Conservation (phyloP, 2,888 invertebrate genomes). For the Notocelia uddmanniana region DNA sequence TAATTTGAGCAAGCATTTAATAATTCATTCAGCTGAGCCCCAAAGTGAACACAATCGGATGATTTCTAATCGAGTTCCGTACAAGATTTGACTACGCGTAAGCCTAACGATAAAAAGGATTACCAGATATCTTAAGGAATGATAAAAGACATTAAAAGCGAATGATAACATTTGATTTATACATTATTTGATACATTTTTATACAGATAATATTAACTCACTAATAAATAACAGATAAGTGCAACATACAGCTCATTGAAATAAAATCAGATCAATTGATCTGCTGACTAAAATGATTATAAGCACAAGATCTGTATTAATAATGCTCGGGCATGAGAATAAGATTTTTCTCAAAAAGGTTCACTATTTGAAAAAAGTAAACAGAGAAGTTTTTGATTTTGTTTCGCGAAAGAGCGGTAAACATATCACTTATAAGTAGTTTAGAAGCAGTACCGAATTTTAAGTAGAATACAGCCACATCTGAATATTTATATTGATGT, state of each 20-base stretch:
- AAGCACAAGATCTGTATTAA: background rate
- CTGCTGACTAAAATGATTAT: background rate
- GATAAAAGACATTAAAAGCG: constrained; percentile 74
- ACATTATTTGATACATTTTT: constrained; percentile 54
- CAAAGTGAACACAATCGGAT: background rate
- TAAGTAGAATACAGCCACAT: no score
- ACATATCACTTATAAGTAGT: no score
- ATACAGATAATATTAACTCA: background rate
- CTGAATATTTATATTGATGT: no score
- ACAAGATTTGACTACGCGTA: constrained; percentile 66
- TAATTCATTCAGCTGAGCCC: no score
- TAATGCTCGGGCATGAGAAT: no score
- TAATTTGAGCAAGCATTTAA: no score
- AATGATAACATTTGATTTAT: constrained; percentile 85
- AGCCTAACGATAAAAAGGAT: constrained; percentile 72
- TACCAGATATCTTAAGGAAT: constrained; percentile 70
- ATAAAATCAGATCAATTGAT: constrained; percentile 1
- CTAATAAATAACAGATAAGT: constrained; percentile 8
- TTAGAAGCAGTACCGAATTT: no score
- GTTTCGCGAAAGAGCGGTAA: no score
- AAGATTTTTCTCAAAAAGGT: no score
- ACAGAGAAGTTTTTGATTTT: no score
- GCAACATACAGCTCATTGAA: background rate
- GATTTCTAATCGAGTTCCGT: constrained; percentile 64
- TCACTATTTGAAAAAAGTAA: no score